phyloP scores from a whole-genome alignment of 2,888 invertebrate genomes.

The Apotomis capreana region DNA sequence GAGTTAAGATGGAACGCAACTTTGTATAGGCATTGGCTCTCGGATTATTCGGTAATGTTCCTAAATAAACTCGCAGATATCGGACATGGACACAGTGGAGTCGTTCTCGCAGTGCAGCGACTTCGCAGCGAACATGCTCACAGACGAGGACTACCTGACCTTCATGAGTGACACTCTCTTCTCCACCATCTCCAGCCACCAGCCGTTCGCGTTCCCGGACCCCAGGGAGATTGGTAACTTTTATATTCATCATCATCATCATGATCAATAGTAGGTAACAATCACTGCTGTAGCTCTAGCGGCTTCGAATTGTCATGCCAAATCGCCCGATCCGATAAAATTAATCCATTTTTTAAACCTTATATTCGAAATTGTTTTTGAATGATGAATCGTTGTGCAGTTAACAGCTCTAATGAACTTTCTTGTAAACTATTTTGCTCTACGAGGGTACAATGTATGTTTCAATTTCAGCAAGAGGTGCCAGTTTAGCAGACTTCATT shows the following conservation, averaged over 20 bases:
- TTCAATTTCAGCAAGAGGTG: slow-evolving; percentile 87
- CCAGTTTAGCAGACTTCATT: slow-evolving; percentile 97
- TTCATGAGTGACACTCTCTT: slow-evolving; percentile 96
- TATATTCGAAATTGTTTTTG: too few relatives aligned
- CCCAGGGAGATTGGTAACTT: slow-evolving; percentile 95
- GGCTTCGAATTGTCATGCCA: too few relatives aligned
- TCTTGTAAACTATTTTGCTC: background rate
- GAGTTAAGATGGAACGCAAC: too few relatives aligned
- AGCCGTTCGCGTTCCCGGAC: slow-evolving; percentile 98
- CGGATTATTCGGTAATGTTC: too few relatives aligned
- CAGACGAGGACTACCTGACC: slow-evolving; percentile 93
- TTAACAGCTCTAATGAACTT: background rate
- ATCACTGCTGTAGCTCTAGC: too few relatives aligned
- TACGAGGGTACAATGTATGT: background rate
- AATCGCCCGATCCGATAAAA: too few relatives aligned
- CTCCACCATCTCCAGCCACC: slow-evolving; percentile 91
- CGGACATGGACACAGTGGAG: slow-evolving; percentile 88
- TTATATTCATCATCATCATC: too few relatives aligned
- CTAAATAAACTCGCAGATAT: slow-evolving; percentile 77
- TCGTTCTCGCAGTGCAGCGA: slow-evolving; percentile 87
- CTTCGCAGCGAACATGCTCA: slow-evolving; percentile 88
- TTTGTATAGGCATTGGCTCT: too few relatives aligned
- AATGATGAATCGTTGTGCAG: too few relatives aligned
- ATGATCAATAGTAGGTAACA: too few relatives aligned
- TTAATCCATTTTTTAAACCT: too few relatives aligned